Percentiles rank a stretch among this genome's conserved stretches.
Evolutionary conservation across 2,797 vertebrate species (phyloP).

Genomic region (Phoeniculus purpureus): DNA sequence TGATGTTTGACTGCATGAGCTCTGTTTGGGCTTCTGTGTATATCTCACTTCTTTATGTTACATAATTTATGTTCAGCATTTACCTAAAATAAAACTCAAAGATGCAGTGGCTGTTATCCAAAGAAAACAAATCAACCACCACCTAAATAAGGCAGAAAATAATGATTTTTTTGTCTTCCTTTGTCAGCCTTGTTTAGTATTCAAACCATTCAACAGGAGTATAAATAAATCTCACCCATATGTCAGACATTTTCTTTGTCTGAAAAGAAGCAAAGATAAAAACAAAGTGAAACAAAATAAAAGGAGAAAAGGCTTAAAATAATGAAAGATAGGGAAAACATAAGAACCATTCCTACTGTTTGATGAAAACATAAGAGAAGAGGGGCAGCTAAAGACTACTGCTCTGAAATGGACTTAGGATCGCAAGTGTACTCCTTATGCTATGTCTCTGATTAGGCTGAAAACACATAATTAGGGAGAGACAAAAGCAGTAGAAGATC

Average conservation of each 20-base stretch:
- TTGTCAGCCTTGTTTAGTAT: neutral
- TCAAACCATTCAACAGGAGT: neutral
- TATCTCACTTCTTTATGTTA: neutral
- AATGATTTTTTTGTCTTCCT: neutral
- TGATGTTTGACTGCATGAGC: neutral
- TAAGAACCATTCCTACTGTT: neutral
- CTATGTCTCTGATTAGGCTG: neutral
- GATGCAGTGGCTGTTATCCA: neutral
- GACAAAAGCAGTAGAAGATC: neutral
- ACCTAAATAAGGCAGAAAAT: neutral
- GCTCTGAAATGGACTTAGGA: neutral
- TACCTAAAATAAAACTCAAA: neutral
- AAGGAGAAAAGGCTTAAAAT: neutral
- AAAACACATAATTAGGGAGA: neutral
- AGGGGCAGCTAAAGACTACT: neutral
- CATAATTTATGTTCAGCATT: neutral
- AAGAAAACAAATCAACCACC: neutral
- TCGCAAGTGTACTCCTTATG: neutral
- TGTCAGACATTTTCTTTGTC: neutral
- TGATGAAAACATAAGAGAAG: neutral
- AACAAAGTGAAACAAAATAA: neutral
- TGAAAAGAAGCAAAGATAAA: neutral
- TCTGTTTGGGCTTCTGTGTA: neutral
- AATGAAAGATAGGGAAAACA: neutral
- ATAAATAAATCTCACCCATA: neutral